phyloP scores from a whole-genome alignment of 2,797 vertebrate genomes.

The Falco novaeseelandiae region DNA sequence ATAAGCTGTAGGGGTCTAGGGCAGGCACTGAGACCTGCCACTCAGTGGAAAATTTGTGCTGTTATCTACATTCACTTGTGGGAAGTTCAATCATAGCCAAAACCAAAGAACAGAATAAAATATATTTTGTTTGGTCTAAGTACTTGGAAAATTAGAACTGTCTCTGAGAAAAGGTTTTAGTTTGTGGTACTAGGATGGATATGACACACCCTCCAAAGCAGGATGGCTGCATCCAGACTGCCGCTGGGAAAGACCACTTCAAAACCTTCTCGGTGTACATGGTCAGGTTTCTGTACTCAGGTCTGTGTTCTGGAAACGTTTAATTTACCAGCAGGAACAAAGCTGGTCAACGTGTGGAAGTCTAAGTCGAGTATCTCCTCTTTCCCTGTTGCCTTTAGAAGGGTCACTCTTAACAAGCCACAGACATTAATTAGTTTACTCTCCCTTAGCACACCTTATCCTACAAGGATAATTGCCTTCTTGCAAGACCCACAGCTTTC shows the following conservation, averaged over 20 bases:
- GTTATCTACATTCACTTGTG: neutral
- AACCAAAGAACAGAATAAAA: neutral
- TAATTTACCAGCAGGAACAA: neutral
- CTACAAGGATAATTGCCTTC: neutral
- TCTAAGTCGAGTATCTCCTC: neutral
- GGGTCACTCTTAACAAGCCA: neutral
- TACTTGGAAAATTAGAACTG: neutral
- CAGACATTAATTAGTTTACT: neutral
- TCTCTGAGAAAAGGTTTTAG: neutral
- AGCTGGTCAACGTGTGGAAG: accelerated
- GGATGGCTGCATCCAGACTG: neutral
- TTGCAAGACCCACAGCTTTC: neutral
- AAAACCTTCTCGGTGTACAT: neutral
- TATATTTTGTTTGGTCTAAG: neutral
- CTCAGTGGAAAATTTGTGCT: neutral
- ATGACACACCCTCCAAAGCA: neutral
- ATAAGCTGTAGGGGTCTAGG: neutral
- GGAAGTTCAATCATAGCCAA: neutral
- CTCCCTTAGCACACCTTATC: neutral
- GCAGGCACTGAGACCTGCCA: neutral
- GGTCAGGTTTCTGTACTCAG: neutral
- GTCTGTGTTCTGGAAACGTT: neutral
- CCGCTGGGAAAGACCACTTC: neutral
- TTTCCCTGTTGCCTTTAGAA: neutral
- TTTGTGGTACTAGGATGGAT: neutral